These are phyloP conservation scores for Phyllostomus discolor DNA, from an alignment of 2,113 vertebrate species.

Conservation along the genomic window DNA sequence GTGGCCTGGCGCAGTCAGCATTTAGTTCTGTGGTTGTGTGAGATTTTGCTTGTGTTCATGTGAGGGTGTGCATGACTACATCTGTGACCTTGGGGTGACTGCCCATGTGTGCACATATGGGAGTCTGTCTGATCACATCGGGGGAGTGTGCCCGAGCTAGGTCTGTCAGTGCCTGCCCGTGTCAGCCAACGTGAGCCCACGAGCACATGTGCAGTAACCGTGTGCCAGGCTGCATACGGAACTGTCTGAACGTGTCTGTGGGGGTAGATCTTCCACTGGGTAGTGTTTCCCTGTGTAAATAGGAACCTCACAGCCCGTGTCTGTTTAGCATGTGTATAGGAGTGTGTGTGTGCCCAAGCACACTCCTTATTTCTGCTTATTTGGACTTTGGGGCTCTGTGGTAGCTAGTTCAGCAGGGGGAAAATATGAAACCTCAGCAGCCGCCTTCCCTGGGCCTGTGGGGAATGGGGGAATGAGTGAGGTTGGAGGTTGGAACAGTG, in stretches of 20 bases:
- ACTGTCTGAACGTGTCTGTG: neutral
- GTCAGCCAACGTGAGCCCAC: neutral
- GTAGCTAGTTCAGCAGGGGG: neutral
- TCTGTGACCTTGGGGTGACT: neutral
- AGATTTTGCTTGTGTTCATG: neutral
- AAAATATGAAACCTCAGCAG: conserved; percentile 25
- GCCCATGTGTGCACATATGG: neutral
- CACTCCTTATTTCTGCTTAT: neutral
- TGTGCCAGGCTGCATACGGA: neutral
- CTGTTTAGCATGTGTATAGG: neutral
- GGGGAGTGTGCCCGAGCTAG: neutral
- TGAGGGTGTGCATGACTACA: neutral
- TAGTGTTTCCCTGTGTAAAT: neutral
- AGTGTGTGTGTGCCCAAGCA: accelerated
- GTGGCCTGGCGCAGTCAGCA: neutral
- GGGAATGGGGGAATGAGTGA: neutral
- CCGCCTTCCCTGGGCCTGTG: neutral
- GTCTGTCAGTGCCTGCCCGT: neutral
- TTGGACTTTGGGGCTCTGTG: conserved; percentile 40
- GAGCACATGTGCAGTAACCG: neutral
- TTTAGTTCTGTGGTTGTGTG: neutral
- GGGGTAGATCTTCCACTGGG: neutral
- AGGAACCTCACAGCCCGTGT: neutral
- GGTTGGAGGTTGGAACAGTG: neutral
- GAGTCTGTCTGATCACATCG: neutral